Percentiles rank a stretch among this genome's conserved stretches.
phyloP scores from a whole-genome alignment of 2,113 vertebrate species.

The Puffinus mauretanicus region DNA sequence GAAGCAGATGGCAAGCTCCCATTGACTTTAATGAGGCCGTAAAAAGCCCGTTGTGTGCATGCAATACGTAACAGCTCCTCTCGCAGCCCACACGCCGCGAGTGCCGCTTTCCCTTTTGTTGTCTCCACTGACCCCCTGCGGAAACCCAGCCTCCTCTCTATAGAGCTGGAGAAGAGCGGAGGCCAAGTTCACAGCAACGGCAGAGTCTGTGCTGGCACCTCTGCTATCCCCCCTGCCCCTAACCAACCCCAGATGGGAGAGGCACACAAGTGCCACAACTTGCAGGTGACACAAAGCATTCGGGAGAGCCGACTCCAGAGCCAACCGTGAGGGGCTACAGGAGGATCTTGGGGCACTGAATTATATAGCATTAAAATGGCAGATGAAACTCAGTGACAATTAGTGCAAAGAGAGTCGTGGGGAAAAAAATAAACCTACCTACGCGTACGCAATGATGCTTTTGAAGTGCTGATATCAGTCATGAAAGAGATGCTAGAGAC shows the following conservation, averaged over 20 bases:
- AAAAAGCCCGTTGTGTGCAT: neutral
- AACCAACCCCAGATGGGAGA: neutral
- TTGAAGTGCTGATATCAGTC: neutral
- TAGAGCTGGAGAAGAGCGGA: neutral
- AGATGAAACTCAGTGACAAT: neutral
- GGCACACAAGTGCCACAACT: neutral
- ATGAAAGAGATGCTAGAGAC: neutral
- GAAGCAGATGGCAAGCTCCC: constrained; percentile 31
- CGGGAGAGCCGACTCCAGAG: neutral
- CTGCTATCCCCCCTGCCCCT: neutral
- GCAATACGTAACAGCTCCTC: neutral
- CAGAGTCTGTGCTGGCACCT: neutral
- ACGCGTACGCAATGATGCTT: accelerated
- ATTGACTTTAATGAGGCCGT: constrained; percentile 20
- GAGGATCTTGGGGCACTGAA: neutral
- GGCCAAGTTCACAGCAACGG: neutral
- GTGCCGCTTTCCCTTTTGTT: neutral
- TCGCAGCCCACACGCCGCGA: accelerated
- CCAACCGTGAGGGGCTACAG: neutral
- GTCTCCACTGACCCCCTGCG: accelerated
- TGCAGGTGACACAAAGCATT: neutral
- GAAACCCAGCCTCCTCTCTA: neutral
- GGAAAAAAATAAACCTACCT: neutral
- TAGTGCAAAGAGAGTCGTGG: neutral
- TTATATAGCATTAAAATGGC: neutral